phyloP scores from a whole-genome alignment of 2,113 vertebrate genomes.

The Hippotragus niger region DNA sequence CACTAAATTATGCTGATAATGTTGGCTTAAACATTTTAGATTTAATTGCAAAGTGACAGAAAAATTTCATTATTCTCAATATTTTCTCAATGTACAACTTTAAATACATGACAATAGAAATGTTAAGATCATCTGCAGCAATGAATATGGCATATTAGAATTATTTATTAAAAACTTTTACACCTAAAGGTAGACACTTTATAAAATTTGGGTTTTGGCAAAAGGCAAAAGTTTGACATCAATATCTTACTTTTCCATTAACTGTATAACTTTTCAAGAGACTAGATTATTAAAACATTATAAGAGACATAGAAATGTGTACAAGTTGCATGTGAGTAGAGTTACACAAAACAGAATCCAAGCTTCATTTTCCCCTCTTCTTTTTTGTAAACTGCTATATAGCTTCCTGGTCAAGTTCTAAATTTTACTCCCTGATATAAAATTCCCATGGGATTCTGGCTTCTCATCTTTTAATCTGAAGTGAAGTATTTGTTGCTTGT shows the following conservation, averaged over 20 bases:
- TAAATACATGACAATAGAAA: background rate
- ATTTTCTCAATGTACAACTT: background rate
- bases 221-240: background rate
- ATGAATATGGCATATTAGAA: background rate
- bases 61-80: background rate
- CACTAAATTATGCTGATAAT: background rate
- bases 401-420: background rate
- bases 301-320: background rate
- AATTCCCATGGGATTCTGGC: background rate
- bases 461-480: background rate
- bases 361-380: background rate
- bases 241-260: background rate
- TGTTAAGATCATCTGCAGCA: background rate
- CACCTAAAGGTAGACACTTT: constrained; percentile 43
- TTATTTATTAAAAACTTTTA: constrained; percentile 24
- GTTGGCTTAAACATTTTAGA: constrained; percentile 5
- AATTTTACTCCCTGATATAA: background rate
- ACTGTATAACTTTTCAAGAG: background rate
- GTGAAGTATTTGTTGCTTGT: background rate
- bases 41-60: background rate
- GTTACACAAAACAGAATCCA: background rate
- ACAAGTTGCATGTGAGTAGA: background rate
- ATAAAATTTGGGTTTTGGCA: background rate
- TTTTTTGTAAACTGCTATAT: background rate
- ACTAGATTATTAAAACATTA: constrained; percentile 17